These are phyloP conservation scores for Zelostemma sp. DNA, from an alignment of 1,140 invertebrate species.

Conservation along the genomic window DNA sequence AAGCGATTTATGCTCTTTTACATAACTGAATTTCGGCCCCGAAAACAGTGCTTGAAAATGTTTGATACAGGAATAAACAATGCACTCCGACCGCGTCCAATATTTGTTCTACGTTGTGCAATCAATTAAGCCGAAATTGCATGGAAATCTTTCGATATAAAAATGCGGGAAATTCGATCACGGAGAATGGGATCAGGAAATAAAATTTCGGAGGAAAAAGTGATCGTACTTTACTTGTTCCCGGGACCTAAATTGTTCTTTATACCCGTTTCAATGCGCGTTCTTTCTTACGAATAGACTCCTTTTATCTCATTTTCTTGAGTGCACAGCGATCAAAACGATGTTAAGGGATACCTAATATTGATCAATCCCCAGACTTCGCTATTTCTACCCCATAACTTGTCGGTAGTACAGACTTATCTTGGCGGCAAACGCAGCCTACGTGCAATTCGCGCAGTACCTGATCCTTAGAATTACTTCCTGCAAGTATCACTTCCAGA, in stretches of 20 bases:
- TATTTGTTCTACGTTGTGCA: too few species aligned
- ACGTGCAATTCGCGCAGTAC: conserved; percentile 2
- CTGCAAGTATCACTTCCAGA: neutral
- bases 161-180: too few species aligned
- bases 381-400: neutral
- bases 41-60: neutral
- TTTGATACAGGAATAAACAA: neutral
- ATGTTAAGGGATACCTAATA: conserved; percentile 1
- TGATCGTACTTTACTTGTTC: too few species aligned
- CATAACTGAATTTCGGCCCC: neutral
- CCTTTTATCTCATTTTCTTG: conserved; percentile 40
- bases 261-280: too few species aligned
- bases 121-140: too few species aligned
- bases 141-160: too few species aligned
- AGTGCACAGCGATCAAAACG: conserved; percentile 23
- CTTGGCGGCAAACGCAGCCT: conserved; percentile 11
- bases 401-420: conserved; percentile 8
- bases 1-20: neutral
- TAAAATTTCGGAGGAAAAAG: too few species aligned
- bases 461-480: conserved; percentile 5
- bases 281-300: conserved; percentile 32
- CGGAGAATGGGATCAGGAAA: too few species aligned
- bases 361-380: conserved; percentile 8
- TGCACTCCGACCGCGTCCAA: too few species aligned
- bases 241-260: too few species aligned